Percentiles rank a stretch among this genome's conserved stretches.
These are phyloP conservation scores for Aramus guarauna DNA, from an alignment of 2,113 vertebrate genomes.

Conservation along the genomic window DNA sequence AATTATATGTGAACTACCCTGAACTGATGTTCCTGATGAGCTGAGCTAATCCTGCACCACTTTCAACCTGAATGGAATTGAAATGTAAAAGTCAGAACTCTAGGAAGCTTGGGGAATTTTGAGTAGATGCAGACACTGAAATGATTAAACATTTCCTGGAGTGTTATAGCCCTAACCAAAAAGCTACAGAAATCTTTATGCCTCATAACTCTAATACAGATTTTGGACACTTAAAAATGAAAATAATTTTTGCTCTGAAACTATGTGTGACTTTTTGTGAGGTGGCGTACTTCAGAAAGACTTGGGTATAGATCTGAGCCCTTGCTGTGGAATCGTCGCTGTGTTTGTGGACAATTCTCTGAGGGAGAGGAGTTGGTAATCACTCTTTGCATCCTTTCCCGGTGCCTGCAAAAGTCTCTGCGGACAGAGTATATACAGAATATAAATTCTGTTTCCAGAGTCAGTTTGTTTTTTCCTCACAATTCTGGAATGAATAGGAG, in stretches of 20 bases:
- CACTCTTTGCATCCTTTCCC: background rate
- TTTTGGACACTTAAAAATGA: background rate
- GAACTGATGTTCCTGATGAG: constrained; percentile 11
- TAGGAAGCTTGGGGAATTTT: background rate
- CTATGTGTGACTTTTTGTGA: background rate
- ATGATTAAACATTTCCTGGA: background rate
- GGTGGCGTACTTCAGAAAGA: background rate
- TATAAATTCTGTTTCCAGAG: background rate
- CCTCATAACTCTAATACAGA: background rate
- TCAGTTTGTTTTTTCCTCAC: background rate
- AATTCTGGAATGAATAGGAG: background rate
- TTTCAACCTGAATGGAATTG: background rate
- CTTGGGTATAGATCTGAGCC: background rate
- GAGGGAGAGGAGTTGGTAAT: background rate
- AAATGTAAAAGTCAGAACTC: background rate
- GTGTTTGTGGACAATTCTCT: background rate
- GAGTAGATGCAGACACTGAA: background rate
- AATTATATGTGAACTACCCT: constrained; percentile 14
- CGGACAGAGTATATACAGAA: background rate
- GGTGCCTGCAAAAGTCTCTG: background rate
- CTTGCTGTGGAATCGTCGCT: background rate
- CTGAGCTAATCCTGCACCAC: background rate
- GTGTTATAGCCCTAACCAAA: background rate
- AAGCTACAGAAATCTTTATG: background rate
- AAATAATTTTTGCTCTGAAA: background rate